phyloP scores from a whole-genome alignment of 2,113 vertebrate species.

The Mus pahari region DNA sequence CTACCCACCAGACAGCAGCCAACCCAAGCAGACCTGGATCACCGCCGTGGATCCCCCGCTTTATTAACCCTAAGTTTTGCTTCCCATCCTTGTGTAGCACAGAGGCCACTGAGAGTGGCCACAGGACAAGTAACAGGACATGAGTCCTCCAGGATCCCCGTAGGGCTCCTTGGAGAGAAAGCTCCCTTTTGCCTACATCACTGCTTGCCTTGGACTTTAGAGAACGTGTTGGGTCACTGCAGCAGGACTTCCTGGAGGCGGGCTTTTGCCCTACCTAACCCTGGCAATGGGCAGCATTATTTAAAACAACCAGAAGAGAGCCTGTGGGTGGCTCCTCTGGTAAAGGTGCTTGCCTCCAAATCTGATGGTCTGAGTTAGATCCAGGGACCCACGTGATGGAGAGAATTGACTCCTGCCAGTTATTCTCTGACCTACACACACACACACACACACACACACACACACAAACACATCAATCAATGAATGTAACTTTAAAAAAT shows the following conservation, averaged over 20 bases:
- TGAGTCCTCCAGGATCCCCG: no score
- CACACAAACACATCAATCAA: not conserved
- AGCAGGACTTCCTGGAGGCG: not conserved
- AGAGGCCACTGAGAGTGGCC: not conserved
- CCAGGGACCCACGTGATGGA: not conserved
- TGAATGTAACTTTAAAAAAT: not conserved
- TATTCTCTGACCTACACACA: not conserved
- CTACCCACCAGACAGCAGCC: not conserved
- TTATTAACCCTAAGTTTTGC: not conserved
- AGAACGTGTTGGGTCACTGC: not conserved
- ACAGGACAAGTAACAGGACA: not conserved
- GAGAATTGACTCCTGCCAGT: not conserved
- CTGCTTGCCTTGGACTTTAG: not conserved
- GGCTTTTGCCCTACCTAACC: not conserved
- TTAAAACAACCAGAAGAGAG: not conserved
- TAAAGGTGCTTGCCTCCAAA: not conserved
- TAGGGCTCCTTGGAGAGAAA: not conserved
- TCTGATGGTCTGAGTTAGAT: not conserved
- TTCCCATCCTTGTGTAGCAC: not conserved
- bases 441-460: not conserved
- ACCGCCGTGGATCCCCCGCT: not conserved
- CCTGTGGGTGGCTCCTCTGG: no score
- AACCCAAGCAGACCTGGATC: not conserved
- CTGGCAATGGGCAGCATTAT: not conserved
- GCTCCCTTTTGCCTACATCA: not conserved